Conservation (phyloP, 2,888 invertebrate genomes). For the Craniophora ligustri region DNA sequence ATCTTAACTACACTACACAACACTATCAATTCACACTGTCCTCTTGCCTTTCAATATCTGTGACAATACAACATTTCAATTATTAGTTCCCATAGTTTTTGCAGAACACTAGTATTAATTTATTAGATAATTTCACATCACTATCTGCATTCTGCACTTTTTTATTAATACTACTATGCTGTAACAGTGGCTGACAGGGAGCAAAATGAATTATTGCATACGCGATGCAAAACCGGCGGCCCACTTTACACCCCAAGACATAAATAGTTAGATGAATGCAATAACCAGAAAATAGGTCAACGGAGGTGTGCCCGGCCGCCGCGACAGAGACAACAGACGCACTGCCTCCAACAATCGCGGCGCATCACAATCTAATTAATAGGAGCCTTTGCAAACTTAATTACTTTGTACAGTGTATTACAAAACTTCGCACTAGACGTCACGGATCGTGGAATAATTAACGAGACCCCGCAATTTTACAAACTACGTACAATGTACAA, state of each 20-base stretch:
- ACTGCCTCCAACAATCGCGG: slow-evolving; percentile 71
- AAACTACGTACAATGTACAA: slow-evolving; percentile 50
- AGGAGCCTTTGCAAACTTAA: slow-evolving; percentile 71
- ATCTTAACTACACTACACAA: slow-evolving; percentile 64
- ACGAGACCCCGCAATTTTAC: slow-evolving; percentile 48
- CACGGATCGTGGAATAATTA: slow-evolving; percentile 54
- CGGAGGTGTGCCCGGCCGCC: slow-evolving; percentile 86
- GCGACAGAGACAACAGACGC: slow-evolving; percentile 77
- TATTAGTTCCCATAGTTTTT: slow-evolving; percentile 29
- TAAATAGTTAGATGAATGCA: slow-evolving; percentile 86
- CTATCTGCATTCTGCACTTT: slow-evolving; percentile 35
- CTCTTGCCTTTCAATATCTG: slow-evolving; percentile 44
- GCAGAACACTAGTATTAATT: slow-evolving; percentile 32
- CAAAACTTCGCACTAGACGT: slow-evolving; percentile 47
- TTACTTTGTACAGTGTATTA: slow-evolving; percentile 49
- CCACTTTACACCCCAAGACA: slow-evolving; percentile 81
- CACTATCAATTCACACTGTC: slow-evolving; percentile 42
- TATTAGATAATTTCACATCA: slow-evolving; percentile 27
- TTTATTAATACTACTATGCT: slow-evolving; percentile 12
- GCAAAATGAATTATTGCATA: slow-evolving; percentile 68
- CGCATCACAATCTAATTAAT: slow-evolving; percentile 73
- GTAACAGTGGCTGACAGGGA: slow-evolving; percentile 38
- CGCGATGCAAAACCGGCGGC: slow-evolving; percentile 75
- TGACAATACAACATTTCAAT: slow-evolving; percentile 42
- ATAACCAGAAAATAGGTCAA: slow-evolving; percentile 88